These are phyloP conservation scores for Aphidius colemani DNA, from an alignment of 2,888 invertebrate species.

Conservation along the genomic window DNA sequence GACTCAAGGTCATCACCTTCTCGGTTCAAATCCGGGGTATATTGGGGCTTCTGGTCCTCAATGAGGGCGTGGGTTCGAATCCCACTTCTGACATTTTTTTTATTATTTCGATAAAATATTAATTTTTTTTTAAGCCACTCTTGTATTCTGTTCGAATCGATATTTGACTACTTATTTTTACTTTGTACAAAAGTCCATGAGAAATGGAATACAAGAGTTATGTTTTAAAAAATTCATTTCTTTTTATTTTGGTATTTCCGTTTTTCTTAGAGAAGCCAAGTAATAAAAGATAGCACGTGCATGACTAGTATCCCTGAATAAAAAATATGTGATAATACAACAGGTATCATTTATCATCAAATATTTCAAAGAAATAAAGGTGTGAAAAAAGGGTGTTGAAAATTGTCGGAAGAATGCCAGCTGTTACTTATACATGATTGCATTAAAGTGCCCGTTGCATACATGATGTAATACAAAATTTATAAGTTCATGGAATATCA, in stretches of 20 bases:
- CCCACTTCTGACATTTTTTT: conserved; percentile 64
- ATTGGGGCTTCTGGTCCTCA: conserved; percentile 58
- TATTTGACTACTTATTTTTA: background rate
- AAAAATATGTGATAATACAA: background rate
- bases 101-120: background rate
- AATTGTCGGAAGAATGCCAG: conserved; percentile 8
- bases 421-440: conserved; percentile 1
- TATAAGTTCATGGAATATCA: background rate
- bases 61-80: conserved; percentile 69
- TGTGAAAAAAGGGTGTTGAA: background rate
- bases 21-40: conserved; percentile 14
- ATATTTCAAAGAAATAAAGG: background rate
- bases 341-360: conserved; percentile 11
- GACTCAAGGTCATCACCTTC: conserved; percentile 63
- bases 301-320: conserved; percentile 9
- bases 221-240: no score
- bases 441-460: no score
- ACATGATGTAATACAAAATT: background rate
- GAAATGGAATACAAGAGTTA: no score
- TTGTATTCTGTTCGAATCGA: no score
- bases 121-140: no score
- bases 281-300: background rate
- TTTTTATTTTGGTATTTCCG: no score
- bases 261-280: no score
- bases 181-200: no score